Evolutionary conservation across 2,113 vertebrate genomes (phyloP).

Genomic region (Corvus cornix): DNA sequence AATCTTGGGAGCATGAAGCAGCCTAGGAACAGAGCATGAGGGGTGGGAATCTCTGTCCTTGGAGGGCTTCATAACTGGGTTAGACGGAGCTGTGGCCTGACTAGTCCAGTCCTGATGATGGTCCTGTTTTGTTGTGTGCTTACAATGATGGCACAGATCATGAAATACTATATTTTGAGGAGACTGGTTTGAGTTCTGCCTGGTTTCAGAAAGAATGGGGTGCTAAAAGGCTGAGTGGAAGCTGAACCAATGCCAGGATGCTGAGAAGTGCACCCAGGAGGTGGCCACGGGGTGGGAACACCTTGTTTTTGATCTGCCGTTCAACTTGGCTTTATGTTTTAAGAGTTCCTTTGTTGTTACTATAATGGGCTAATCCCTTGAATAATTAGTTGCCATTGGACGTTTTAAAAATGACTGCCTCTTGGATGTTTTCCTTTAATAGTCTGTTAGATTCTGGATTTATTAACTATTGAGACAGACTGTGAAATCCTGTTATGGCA

Average conservation of each 20-base stretch:
- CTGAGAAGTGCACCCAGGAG: background rate
- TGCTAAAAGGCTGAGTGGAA: background rate
- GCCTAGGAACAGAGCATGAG: background rate
- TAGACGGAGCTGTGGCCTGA: background rate
- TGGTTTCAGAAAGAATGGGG: background rate
- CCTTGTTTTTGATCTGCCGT: constrained; percentile 14
- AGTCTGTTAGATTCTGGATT: constrained; percentile 44
- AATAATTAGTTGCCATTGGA: constrained; percentile 45
- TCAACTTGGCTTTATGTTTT: constrained; percentile 30
- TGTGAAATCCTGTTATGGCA: constrained; percentile 32
- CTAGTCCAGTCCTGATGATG: background rate
- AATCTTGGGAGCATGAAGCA: background rate
- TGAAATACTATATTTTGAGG: background rate
- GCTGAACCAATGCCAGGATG: background rate
- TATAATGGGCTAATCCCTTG: constrained; percentile 36
- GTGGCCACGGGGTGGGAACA: background rate
- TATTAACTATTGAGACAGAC: constrained; percentile 49
- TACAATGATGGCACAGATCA: background rate
- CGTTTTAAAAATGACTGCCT: constrained; percentile 26
- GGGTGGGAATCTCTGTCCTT: background rate
- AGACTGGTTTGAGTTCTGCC: background rate
- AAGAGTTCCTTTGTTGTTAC: constrained; percentile 38
- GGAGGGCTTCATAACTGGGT: background rate
- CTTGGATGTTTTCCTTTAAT: constrained; percentile 45
- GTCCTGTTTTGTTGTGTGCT: background rate